These are phyloP conservation scores for Paralichthys olivaceus DNA, from an alignment of 2,113 vertebrate species.

Conservation along the genomic window DNA sequence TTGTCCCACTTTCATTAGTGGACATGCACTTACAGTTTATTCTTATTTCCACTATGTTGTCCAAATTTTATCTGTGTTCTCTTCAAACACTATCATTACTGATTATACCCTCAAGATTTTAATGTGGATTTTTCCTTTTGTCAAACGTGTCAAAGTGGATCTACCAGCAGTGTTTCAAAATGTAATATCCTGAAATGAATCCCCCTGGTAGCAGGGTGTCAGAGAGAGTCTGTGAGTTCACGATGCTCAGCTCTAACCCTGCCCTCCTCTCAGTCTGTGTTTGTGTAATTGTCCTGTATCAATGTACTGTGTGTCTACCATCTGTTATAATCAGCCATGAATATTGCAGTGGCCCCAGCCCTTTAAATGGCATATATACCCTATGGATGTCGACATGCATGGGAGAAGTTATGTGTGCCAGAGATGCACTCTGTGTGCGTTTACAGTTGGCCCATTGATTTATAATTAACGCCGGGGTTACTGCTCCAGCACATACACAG, in stretches of 20 bases:
- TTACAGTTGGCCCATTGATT: slow-evolving; percentile 81
- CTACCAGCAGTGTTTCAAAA: slow-evolving; percentile 7
- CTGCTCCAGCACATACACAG: slow-evolving; percentile 75
- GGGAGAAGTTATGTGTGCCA: slow-evolving; percentile 70
- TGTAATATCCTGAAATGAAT: slow-evolving; percentile 12
- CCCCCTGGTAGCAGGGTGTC: neutral
- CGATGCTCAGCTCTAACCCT: slow-evolving; percentile 21
- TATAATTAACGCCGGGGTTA: slow-evolving; percentile 77
- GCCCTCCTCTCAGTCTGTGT: slow-evolving; percentile 14
- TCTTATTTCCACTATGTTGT: no score
- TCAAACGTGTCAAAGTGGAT: neutral
- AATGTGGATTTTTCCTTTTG: neutral
- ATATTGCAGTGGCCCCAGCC: slow-evolving; percentile 68
- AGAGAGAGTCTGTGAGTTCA: slow-evolving; percentile 19
- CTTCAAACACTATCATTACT: no score
- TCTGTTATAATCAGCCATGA: slow-evolving; percentile 75
- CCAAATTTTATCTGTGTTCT: no score
- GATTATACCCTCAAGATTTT: no score
- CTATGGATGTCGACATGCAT: slow-evolving; percentile 75
- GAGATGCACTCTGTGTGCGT: slow-evolving; percentile 71
- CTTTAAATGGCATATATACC: slow-evolving; percentile 70
- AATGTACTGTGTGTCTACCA: slow-evolving; percentile 63
- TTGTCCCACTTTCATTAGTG: no score
- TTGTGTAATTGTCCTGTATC: slow-evolving; percentile 68
- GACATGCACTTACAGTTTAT: no score